A percentile compares a stretch with the other conserved stretches of the same genome.
phyloP scores from a whole-genome alignment of 2,888 invertebrate species.

The Ariolimax columbianus region DNA sequence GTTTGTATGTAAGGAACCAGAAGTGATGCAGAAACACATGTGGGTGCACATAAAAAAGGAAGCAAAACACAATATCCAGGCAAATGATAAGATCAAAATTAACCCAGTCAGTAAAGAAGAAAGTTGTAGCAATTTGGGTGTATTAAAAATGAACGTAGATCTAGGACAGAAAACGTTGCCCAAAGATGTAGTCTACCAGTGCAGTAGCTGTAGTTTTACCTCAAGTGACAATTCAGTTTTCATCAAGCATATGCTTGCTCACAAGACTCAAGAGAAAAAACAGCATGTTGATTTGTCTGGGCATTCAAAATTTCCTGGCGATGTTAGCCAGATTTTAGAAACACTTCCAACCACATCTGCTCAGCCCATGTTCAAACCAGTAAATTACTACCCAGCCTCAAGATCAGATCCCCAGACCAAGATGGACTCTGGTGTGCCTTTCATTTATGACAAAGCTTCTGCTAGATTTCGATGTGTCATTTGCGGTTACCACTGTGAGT shows the following conservation, averaged over 20 bases:
- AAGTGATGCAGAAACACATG: constrained; percentile 71
- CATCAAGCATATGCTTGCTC: constrained; percentile 70
- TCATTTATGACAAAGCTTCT: constrained; percentile 65
- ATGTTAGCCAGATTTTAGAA: neutral
- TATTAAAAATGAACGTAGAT: constrained; percentile 38
- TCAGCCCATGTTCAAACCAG: neutral
- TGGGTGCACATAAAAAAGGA: constrained; percentile 64
- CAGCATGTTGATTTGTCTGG: constrained; percentile 35
- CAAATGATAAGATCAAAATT: constrained; percentile 22
- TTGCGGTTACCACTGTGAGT: constrained; percentile 76
- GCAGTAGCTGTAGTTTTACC: constrained; percentile 70
- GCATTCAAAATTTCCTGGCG: neutral
- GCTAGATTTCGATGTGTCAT: constrained; percentile 74
- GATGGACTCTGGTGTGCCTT: constrained; percentile 51
- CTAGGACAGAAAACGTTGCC: constrained; percentile 53
- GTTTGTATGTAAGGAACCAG: constrained; percentile 67
- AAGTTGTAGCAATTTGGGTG: constrained; percentile 27
- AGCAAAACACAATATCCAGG: neutral
- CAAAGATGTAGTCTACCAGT: constrained; percentile 61
- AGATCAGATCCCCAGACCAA: constrained; percentile 11
- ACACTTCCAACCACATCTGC: neutral
- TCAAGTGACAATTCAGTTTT: constrained; percentile 69
- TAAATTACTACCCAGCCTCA: neutral
- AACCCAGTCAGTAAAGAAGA: constrained; percentile 18
- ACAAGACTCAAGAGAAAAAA: constrained; percentile 58